Percentiles rank a stretch among this genome's conserved stretches.
phyloP scores from a whole-genome alignment of 1,140 invertebrate species.

The Heterodera carotae region DNA sequence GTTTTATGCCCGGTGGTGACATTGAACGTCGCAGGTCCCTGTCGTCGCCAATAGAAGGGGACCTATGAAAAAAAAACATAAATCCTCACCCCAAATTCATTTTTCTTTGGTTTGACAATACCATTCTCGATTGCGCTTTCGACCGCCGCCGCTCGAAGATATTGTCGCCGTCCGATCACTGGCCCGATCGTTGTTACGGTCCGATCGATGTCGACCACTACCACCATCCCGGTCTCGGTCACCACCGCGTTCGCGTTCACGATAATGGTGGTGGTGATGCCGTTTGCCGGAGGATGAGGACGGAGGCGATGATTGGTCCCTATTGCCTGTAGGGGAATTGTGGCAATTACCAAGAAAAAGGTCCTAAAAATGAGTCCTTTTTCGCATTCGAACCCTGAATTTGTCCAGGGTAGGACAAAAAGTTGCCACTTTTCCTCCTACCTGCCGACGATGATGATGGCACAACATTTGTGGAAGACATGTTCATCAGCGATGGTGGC shows the following conservation, averaged over 20 bases:
- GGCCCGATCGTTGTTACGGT: neutral
- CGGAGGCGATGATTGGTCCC: conserved; percentile 3
- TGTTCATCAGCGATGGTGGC: neutral
- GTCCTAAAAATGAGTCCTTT: too few species aligned
- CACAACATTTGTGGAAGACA: neutral
- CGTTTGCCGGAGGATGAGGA: neutral
- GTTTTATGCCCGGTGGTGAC: neutral
- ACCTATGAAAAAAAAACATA: too few species aligned
- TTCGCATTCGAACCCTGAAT: too few species aligned
- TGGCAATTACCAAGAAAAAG: too few species aligned
- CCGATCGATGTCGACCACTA: neutral
- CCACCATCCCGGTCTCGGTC: conserved; percentile 14
- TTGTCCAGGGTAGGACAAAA: too few species aligned
- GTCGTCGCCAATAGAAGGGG: neutral
- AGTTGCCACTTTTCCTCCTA: too few species aligned
- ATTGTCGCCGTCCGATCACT: neutral
- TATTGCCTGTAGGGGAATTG: neutral
- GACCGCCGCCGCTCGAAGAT: neutral
- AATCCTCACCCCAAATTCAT: too few species aligned
- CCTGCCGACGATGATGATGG: neutral
- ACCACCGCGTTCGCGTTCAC: neutral
- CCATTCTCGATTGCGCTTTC: conserved; percentile 8
- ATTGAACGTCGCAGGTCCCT: neutral
- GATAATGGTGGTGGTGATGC: neutral
- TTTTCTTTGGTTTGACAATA: neutral